Evolutionary conservation across 1,140 invertebrate genomes (phyloP).

Genomic region (Orussus abietinus): DNA sequence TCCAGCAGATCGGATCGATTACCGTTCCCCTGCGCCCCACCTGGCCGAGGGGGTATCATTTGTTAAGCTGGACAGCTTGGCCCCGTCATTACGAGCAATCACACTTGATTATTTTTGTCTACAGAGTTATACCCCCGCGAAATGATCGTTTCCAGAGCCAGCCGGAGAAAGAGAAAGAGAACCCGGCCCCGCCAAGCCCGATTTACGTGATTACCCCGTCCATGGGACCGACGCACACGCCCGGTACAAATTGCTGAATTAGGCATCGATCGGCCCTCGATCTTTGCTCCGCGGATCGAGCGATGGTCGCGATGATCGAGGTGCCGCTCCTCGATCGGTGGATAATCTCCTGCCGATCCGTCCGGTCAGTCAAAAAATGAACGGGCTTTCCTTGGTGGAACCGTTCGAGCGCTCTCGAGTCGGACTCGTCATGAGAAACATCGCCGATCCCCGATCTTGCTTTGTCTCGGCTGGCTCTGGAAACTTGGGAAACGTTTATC

Average conservation of each 20-base stretch:
- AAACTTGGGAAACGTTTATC: no score
- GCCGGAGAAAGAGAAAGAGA: slow-evolving; percentile 10
- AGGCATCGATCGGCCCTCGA: slow-evolving; percentile 18
- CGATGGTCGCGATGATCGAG: background rate
- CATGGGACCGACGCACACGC: slow-evolving; percentile 11
- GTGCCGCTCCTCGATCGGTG: no score
- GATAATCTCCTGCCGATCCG: no score
- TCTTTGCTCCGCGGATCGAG: slow-evolving; percentile 9
- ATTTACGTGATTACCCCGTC: background rate
- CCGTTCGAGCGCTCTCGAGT: no score
- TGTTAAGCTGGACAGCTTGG: slow-evolving; percentile 52
- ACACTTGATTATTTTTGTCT: slow-evolving; percentile 55
- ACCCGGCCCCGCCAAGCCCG: slow-evolving; percentile 8
- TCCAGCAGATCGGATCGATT: slow-evolving; percentile 16
- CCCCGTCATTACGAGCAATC: slow-evolving; percentile 52
- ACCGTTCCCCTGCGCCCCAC: background rate
- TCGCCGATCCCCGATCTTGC: no score
- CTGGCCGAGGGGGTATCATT: slow-evolving; percentile 39
- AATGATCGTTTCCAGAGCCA: slow-evolving; percentile 9
- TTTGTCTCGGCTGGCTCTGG: no score
- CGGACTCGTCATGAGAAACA: no score
- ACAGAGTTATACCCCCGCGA: slow-evolving; percentile 31
- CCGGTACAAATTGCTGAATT: slow-evolving; percentile 37
- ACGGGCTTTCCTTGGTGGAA: no score
- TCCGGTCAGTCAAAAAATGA: no score